Evolutionary conservation across 2,113 vertebrate genomes (phyloP), one percentile per base, ranked within the genome.

Genomic region (Harpagus bidentatus): DNA sequence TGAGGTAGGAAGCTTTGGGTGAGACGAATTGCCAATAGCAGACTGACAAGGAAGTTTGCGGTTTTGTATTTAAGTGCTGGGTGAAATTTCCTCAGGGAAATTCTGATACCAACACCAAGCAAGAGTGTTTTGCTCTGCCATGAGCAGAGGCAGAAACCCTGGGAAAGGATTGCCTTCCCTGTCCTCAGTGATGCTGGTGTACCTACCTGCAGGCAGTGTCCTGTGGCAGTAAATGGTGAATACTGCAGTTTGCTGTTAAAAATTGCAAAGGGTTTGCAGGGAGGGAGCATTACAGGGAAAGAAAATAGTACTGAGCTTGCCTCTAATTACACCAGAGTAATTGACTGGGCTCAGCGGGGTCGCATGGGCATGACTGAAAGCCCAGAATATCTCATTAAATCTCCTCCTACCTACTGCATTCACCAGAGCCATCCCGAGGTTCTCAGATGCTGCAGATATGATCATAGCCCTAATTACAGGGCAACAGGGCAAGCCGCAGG

Each of bases 251-350:
- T 43, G 16, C 23, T 55, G 21, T 47, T 59, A 67, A 87, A 83
- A 86, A 50, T 59, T 78, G 18, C 31, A 26, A 42, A 73, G 20
- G 7, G 4, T 82, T 62, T 59, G 2, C 2, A 9, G 34, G 18
- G 8, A 79, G 18, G n/a, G 17, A 92, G 9, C n/a, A 42, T 48
- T 72, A 55, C 26, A 50, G 38, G 25, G 25, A 70, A 85, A 82
- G 36, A 86, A 78, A 79, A 73, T 26, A 38, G 50, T 53, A 53
- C 43, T 0, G 7, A 84, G 26, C 48, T 55, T 81, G 67, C 72
- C 79, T 92, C 32, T 92, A 93, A 90, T 95, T 88, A 88, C 29
- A 43, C 25, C 16, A 50, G 45, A 85, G 53, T 65, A 88, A 79
- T 63, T 89, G 56, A 43, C 81, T 85, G 87, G 34, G 40, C 56